Percentiles rank a stretch among this genome's conserved stretches.
These are phyloP conservation scores for Bombus vancouverensis DNA, from an alignment of 1,140 invertebrate genomes.

Conservation along the genomic window DNA sequence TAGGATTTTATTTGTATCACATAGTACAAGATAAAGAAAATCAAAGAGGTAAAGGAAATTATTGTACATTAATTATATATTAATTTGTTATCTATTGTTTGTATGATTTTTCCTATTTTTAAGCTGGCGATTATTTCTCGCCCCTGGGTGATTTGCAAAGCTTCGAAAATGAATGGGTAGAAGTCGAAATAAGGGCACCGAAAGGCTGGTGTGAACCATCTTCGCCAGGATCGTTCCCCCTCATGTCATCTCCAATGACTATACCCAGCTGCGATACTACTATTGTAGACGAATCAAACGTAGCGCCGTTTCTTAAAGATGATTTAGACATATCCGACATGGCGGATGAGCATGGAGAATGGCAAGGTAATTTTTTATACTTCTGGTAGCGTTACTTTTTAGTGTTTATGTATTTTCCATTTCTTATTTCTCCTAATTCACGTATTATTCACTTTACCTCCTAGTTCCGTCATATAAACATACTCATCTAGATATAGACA, in stretches of 20 bases:
- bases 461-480: slow-evolving; percentile 89
- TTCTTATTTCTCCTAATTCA: not conserved
- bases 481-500: slow-evolving; percentile 93
- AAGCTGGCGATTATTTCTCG: slow-evolving; percentile 84
- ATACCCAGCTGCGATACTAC: slow-evolving; percentile 72
- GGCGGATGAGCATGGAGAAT: slow-evolving; percentile 81
- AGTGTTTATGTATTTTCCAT: not conserved
- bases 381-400: not conserved
- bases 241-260: slow-evolving; percentile 72
- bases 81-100: not conserved
- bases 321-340: slow-evolving; percentile 84
- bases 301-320: slow-evolving; percentile 86
- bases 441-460: slow-evolving; percentile 40
- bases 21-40: slow-evolving; percentile 88
- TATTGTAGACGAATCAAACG: slow-evolving; percentile 83
- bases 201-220: slow-evolving; percentile 84
- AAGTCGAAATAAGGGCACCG: slow-evolving; percentile 89
- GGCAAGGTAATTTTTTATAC: slow-evolving; percentile 77
- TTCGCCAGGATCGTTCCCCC: slow-evolving; percentile 64
- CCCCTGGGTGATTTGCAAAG: slow-evolving; percentile 88
- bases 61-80: not conserved
- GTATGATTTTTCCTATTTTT: not conserved
- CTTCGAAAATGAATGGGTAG: slow-evolving; percentile 95
- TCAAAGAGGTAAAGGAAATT: slow-evolving; percentile 82
- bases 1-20: slow-evolving; percentile 96